Conservation (phyloP, 1,140 invertebrate species). For the Nephila pilipes region DNA sequence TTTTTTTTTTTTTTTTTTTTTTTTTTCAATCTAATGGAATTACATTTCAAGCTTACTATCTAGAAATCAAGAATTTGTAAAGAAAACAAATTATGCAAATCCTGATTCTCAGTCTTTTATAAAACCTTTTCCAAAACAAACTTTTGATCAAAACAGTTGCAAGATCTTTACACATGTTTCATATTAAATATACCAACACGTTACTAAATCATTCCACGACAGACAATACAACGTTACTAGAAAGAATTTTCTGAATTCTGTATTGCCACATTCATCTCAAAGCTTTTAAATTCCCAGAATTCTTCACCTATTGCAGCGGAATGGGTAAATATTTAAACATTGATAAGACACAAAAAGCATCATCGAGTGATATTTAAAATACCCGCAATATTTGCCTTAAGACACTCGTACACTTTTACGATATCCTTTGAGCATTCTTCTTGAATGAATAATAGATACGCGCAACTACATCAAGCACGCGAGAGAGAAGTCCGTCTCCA, state of each 20-base stretch:
- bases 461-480: background rate
- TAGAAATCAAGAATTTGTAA: too few species aligned
- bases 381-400: background rate
- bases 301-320: background rate
- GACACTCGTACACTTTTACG: background rate
- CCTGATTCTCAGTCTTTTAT: too few species aligned
- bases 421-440: background rate
- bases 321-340: background rate
- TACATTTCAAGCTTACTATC: too few species aligned
- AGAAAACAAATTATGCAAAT: too few species aligned
- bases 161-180: too few species aligned
- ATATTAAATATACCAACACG: too few species aligned
- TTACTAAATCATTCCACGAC: background rate
- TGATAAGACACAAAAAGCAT: background rate
- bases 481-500: background rate
- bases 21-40: too few species aligned
- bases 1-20: too few species aligned
- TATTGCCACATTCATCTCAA: background rate
- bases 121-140: too few species aligned
- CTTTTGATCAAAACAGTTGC: too few species aligned
- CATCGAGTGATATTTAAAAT: background rate
- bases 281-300: background rate
- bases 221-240: background rate
- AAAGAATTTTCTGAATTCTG: background rate
- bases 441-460: conserved; percentile 1